Base-by-base conservation (phyloP, 2,888 invertebrate species). In the Ypsolopha scabrella region DNA sequence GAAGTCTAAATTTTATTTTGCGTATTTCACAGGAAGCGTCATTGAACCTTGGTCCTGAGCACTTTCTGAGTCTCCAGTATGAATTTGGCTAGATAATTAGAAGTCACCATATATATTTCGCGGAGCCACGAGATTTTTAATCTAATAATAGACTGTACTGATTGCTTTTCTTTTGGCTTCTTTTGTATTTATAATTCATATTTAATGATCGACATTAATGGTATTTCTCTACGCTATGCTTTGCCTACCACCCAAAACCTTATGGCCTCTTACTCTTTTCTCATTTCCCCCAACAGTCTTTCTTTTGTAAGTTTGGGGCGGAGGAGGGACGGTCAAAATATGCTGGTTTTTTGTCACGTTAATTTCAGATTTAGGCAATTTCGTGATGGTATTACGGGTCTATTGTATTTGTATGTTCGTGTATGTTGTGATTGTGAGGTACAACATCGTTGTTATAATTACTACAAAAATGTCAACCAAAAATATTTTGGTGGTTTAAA, bases 141-240 rank as follows among this genome's bases (percentile, higher is more conserved):
- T 80, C 76, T 80, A 79, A 80, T 81, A 81, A 80, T 76, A 71
- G 74, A 67, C 66, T 70, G 60, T 65, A 61, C 64, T 80, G 80
- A 82, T 82, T 82, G 70, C 82, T 77, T 80, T 80, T 81, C 79
- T 81, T 81, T 59, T 72, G 72, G 76, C 80, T 81, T 81, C 80
- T 80, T 81, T 81, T 75, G 77, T 80, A 81, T 81, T 83, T 82
- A 83, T 85, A 85, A 85, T 83, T 82, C 77, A 82, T 81, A 81
- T 85, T 83, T 85, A 85, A 85, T 85, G 81, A 85, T 83, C 79
- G 74, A 78, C 81, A 76, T 79, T 83, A 82, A 85, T 80, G 80
- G 76, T 70, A 72, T 69, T 75, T 77, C 75, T 80, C 80, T 74
- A 69, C 74, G 74, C 74, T 65, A 60, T 60, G 59, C 63, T 67